Base-by-base conservation (phyloP, 2,888 invertebrate species). In the Protonemura montana region DNA sequence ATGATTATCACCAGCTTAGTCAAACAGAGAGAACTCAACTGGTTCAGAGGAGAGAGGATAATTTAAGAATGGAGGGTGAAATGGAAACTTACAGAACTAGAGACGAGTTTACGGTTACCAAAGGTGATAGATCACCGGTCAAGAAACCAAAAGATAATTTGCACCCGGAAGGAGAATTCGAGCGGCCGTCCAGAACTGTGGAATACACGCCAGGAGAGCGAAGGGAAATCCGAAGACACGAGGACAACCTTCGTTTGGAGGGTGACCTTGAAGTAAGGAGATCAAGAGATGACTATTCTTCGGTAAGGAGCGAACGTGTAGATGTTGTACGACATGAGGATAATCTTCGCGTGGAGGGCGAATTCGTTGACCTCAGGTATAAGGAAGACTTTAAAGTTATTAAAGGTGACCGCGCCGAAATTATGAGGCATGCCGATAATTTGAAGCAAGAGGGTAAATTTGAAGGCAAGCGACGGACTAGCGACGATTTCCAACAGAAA, bases 361-460 rank as follows among this genome's bases (percentile, higher is more conserved):
- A 88, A 13, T 88, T 87, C 16, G 86, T 78, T 89, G 86, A n/a
- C 88, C 90, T 90, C 13, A 91, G 93, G 87, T 92, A 93, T 89
- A 89, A 89, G 25, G 86, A 82, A 86, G 87, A 87, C 86, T 87
- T 77, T 84, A 81, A 86, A 85, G 82, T 85, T 59, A 84, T 78
- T 35, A 83, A 85, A 86, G 89, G 88, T 13, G 93, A 93, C 88
- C 90, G 92, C n/a, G 91, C 90, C 0, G 89, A 89, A 30, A 90
- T 89, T 0, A 91, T 90, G 0, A 91, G 90, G 87, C 93, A 91
- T n/a, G 3, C 13, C 0, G 94, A 95, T 89, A 94, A 95, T 89
- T 89, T 95, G 0, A 91, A 90, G 81, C 93, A 94, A 0, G 94
- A 95, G 88, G 93, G 95, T 0, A 93, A 94, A 7, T 90, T 90